Percentiles rank a stretch among this genome's conserved stretches.
Conservation (phyloP, 1,140 invertebrate genomes). For the Artemia franciscana region DNA sequence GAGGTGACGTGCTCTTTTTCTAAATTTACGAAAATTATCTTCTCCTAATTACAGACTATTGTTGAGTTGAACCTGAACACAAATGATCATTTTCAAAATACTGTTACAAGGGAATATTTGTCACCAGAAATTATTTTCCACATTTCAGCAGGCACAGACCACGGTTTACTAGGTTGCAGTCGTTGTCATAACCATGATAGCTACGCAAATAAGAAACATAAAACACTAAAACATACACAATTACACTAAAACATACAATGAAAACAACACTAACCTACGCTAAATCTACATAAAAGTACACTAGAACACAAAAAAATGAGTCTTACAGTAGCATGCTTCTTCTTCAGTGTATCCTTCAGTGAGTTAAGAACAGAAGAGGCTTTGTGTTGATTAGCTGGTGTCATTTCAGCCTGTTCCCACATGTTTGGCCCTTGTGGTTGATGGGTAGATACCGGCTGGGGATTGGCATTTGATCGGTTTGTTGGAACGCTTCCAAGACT, state of each 20-base stretch:
- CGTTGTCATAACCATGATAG: too few species aligned
- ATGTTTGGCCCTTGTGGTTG: conserved; percentile 7
- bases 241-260: not conserved
- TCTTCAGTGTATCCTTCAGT: conserved; percentile 25
- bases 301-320: too few species aligned
- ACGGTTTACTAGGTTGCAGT: too few species aligned
- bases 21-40: too few species aligned
- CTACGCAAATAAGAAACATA: conserved; percentile 77
- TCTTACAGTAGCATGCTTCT: conserved; percentile 48
- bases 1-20: too few species aligned
- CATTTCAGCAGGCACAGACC: too few species aligned
- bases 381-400: conserved; percentile 10
- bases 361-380: conserved; percentile 15
- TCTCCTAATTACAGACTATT: too few species aligned
- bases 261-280: not conserved
- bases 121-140: too few species aligned
- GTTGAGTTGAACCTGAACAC: too few species aligned
- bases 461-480: conserved; percentile 6
- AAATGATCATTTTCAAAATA: too few species aligned
- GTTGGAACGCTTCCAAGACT: conserved; percentile 28
- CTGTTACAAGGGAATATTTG: too few species aligned
- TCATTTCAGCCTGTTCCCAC: conserved; percentile 2
- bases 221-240: conserved; percentile 67
- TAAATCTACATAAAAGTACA: too few species aligned
- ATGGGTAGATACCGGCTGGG: conserved; percentile 21